Evolutionary conservation across 2,797 vertebrate genomes (phyloP), one percentile per base, ranked within the genome.

Genomic region (Cryptoblepharus egeriae): DNA sequence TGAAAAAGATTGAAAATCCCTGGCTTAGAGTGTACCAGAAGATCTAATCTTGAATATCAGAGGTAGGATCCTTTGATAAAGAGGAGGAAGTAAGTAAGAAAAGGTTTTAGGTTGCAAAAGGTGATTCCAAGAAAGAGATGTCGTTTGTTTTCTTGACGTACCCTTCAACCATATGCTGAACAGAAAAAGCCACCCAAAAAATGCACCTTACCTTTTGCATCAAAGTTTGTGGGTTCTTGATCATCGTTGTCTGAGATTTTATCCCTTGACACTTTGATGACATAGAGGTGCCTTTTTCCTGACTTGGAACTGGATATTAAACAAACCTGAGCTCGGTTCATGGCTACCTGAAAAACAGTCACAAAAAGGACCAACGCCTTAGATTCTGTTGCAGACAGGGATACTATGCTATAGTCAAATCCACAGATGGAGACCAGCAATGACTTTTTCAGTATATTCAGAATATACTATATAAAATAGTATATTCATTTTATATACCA

Each of bases 241-340:
- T 99, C 98, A 15, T 93, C 95, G 5, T 95, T 97, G 87, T 98
- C 97, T 1, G 96, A 95, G 85, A 96, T 93, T 91, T 96, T 94
- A 88, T 97, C 96, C 82, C 96, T 95, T 0, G 97, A 96, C 57
- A 96, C 96, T 94, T 98, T 98, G 83, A 97, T 89, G 65, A 99
- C 96, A 85, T 96, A 97, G 76, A 99, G 95, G 91, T 98, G 98
- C 73, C 90, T 96, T 90, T 97, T 93, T 63, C 96, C 98, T 2
- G 96, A 97, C 85, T 96, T 94, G 37, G 86, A 96, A 24, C 96
- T 96, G 28, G 97, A 97, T 86, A 98, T 96, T 88, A 99, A 94
- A 89, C 97, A 97, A 91, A 99, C 98, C 72, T 97, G 97, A 26
- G 98, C 98, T 89, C 98, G 96, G 91, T 97, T 98, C 98, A 99